Conservation (phyloP, 2,797 vertebrate genomes). For the Phataginus tricuspis region DNA sequence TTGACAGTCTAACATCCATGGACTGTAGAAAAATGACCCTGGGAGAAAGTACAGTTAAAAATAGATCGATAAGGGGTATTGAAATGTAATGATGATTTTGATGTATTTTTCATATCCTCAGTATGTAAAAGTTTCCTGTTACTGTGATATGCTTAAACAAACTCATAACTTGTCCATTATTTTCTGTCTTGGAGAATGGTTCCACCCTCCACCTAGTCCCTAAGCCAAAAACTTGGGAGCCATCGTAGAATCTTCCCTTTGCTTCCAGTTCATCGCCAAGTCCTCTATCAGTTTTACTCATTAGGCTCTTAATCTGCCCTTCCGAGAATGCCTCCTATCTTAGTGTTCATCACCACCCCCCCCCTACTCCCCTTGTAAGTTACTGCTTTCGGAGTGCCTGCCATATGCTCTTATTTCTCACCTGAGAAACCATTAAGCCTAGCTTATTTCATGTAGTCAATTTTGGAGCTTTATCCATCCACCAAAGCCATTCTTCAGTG, state of each 20-base stretch:
- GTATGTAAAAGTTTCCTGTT: not conserved
- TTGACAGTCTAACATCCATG: not conserved
- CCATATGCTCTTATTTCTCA: not conserved
- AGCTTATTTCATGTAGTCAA: not conserved
- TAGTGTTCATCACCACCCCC: not conserved
- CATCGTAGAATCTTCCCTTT: not conserved
- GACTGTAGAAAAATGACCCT: not conserved
- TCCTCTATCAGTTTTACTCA: not conserved
- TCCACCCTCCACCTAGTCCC: not conserved
- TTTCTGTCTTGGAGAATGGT: not conserved
- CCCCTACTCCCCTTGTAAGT: not conserved
- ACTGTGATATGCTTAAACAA: not conserved
- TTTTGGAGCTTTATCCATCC: not conserved
- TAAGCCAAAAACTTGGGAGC: not conserved
- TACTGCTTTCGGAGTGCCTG: not conserved
- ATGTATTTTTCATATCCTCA: not conserved
- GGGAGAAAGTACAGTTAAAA: not conserved
- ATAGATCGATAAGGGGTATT: not conserved
- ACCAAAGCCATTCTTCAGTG: not conserved
- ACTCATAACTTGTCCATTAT: not conserved
- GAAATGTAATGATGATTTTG: not conserved
- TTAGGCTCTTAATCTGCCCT: not conserved
- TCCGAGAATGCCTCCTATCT: not conserved
- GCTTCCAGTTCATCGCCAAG: not conserved
- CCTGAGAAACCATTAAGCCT: not conserved